Base-by-base conservation (phyloP, 1,140 invertebrate species). In the Atopsyche davidsoni region DNA sequence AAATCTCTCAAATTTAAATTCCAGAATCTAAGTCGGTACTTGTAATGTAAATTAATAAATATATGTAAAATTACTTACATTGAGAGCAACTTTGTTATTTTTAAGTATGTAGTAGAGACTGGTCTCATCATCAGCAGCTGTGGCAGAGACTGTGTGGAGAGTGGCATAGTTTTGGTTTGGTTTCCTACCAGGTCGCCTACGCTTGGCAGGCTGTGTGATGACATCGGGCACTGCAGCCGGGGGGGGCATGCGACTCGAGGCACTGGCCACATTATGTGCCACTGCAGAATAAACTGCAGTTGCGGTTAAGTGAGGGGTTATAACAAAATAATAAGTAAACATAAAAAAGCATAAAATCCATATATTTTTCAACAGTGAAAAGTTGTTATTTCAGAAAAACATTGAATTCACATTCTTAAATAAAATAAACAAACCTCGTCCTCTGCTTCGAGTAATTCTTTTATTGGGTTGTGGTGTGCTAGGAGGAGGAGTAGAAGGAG, bases 101-200 rank as follows among this genome's bases (percentile, higher is more conserved):
- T 81, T 78, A 35, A 93, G 82, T 23, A 89, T 82, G 59, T 80
- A 85, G 65, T 92, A 93, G 4, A 92, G 76, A 62, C 84, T 87
- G 61, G 82, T 80, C 61, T 92, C 89, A 70, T 92, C 89, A 57
- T 74, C 71, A 4, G 65, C 67, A 22, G 66, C 66, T 41, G 68
- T n/a, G n/a, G n/a, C n/a, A 28, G 48, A 21, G 6, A 38, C 9
- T 10, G 48, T 18, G 24, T 6, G 6, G 24, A 28, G 6, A 2
- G 38, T 25, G 6, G 39, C 17, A 14, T 31, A 35, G 17, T 51
- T 51, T n/a, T n/a, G n/a, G 34, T 51, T 51, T 59, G 70, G 23
- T 64, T 64, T 4, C 62, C 65, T 4, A 61, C 69, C 14, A 62
- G 60, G n/a, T 62, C 68, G 4, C 61, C 53, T 17, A 19, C 40